A percentile compares a stretch with the other conserved stretches of the same genome.
phyloP scores from a whole-genome alignment of 1,140 invertebrate genomes.

The Drosophila nannoptera region DNA sequence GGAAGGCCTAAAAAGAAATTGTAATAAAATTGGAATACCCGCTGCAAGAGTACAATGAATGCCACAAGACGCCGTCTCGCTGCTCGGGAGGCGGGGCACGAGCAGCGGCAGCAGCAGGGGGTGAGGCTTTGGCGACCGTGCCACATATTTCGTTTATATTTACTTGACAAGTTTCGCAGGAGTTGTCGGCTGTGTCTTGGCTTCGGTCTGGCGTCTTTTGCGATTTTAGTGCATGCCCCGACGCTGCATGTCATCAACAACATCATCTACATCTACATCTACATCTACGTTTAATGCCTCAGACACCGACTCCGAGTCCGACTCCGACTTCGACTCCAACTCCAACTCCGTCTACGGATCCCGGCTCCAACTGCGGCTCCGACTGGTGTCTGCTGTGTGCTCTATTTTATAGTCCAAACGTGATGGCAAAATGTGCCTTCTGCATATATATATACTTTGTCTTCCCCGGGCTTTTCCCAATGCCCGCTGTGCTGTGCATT shows the following conservation, averaged over 20 bases:
- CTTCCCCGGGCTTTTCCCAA: conserved; percentile 10
- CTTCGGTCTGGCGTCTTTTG: conserved; percentile 34
- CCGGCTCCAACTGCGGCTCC: conserved; percentile 1
- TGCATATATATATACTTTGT: conserved; percentile 28
- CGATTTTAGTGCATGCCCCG: conserved; percentile 29
- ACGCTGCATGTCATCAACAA: conserved; percentile 75
- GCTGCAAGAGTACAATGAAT: background rate
- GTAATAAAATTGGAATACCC: background rate
- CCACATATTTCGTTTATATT: conserved; percentile 77
- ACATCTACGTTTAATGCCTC: background rate
- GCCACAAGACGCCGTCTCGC: conserved; percentile 7
- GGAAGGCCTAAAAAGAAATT: background rate
- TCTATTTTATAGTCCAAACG: conserved; percentile 77
- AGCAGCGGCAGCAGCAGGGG: too few species aligned
- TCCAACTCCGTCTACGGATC: background rate
- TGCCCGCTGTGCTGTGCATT: conserved; percentile 66
- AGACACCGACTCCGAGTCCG: conserved; percentile 12
- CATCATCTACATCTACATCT: conserved; percentile 62
- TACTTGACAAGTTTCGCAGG: conserved; percentile 75
- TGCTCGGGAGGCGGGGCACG: background rate
- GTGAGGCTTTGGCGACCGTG: conserved; percentile 54
- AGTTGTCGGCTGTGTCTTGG: conserved; percentile 42
- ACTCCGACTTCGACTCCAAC: background rate
- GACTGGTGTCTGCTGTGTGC: conserved; percentile 19
- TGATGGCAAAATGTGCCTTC: conserved; percentile 70